Base-by-base conservation (phyloP, 2,888 invertebrate species). In the Catocala sponsa region DNA sequence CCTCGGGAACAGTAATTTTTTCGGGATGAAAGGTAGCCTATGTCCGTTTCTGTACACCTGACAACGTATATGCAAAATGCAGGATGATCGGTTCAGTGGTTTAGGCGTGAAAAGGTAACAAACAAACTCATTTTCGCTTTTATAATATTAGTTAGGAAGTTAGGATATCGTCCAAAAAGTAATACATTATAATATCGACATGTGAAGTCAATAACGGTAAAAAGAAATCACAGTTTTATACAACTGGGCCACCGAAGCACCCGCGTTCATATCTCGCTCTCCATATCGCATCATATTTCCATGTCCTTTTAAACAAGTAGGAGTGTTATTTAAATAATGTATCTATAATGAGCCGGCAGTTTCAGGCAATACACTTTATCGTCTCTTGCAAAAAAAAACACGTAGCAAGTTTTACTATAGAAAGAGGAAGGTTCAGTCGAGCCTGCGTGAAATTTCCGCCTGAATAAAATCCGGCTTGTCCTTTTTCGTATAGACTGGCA, bases 301-400 rank as follows among this genome's bases (percentile, higher is more conserved):
- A 50, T 50, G 33, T 9, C 0, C 5, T 9, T 43, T 53, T n/a
- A 60, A 55, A 49, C 41, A 55, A 55, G 38, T 13, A 25, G 12
- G 41, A 48, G 54, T 53, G 55, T 44, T 56, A 62, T 65, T 51
- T 48, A 0, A 51, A 32, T 70, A 70, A 70, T 70, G 59, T 56
- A 48, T 70, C 62, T 70, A 61, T 48, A 70, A 70, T 55, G 66
- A 70, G 55, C 12, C 47, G 48, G n/a, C 6, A 38, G 25, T 25
- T 38, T 7, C 1, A 38, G 7, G 35, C 35, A 9, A 38, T 38
- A 9, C 7, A 38, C 6, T 38, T 0, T 42, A n/a, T 42, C 11
- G 42, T 4, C 42, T 11, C 0, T 43, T 44, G 5, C 7, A 44
- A 7, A 13, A 12, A n/a, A 44, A 25, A 25, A 25, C 25, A 25